Base-by-base conservation (phyloP, 2,113 vertebrate genomes). In the Pampusana beccarii region DNA sequence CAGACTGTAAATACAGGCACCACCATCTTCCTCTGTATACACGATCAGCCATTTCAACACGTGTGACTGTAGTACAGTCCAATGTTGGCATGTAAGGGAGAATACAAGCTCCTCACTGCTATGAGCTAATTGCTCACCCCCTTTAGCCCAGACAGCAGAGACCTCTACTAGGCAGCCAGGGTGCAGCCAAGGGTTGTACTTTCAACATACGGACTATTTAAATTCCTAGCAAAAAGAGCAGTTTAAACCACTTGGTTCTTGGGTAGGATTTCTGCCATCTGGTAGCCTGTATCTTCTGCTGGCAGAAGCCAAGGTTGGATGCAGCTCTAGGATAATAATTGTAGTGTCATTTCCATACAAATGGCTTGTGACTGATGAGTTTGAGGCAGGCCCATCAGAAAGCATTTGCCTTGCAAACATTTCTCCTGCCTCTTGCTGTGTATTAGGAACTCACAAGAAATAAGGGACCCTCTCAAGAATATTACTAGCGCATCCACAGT, bases 251-350 rank as follows among this genome's bases (percentile, higher is more conserved):
- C 57, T 96, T 61, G 80, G 91, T 94, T 53, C 69, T 90, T 0
- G 40, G 82, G 75, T 79, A 94, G 88, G 86, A 96, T 95, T 93
- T 94, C 92, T 94, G 90, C 95, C 92, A 93, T 90, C 88, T 97
- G 92, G 82, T 96, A 86, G 33, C 56, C 69, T 16, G 5, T 51
- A 83, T 73, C 82, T 90, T 93, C 90, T 90, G 88, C 88, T 91
- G 93, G 92, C 86, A 92, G 90, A 94, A 94, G 86, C 42, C 12
- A 33, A 86, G 72, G 65, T 53, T 94, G 90, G 88, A 81, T 75
- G 65, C 65, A 79, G 77, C 75, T 95, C 82, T 64, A 94, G 80
- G 86, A 56, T 71, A 50, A 53, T 74, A 94, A 91, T 72, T 75
- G 80, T 44, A 72, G 29, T 33, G 57, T 93, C 44, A 89, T 96